A percentile compares a stretch with the other conserved stretches of the same genome.
Conservation (phyloP, 2,113 vertebrate genomes). For the Bubo blakistoni region DNA sequence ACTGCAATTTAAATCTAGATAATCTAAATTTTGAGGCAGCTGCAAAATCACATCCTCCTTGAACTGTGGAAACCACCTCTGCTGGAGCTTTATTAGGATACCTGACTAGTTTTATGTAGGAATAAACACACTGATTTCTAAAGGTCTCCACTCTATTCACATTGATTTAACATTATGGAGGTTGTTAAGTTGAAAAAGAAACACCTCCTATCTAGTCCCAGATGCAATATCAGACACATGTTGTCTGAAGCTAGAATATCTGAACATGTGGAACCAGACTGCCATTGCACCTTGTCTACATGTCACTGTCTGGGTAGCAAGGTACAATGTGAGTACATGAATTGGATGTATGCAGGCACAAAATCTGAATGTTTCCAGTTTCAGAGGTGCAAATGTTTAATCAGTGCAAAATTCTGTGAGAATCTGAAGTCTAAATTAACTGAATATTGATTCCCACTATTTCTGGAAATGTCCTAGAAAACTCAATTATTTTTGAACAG, state of each 20-base stretch:
- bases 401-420: not conserved
- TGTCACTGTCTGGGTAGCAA: not conserved
- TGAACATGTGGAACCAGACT: not conserved
- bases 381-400: not conserved
- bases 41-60: not conserved
- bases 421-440: not conserved
- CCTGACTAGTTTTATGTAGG: not conserved
- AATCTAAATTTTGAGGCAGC: not conserved
- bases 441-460: not conserved
- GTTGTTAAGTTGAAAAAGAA: not conserved
- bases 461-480: not conserved
- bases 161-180: not conserved
- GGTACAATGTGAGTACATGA: not conserved
- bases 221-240: rapidly evolving
- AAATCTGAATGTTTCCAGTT: not conserved
- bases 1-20: not conserved
- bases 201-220: not conserved
- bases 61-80: not conserved
- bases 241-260: not conserved
- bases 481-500: not conserved
- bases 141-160: not conserved
- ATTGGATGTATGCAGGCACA: not conserved
- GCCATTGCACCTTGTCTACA: not conserved
- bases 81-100: not conserved
- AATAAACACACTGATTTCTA: not conserved